These are phyloP conservation scores for Lepus townsendii DNA, from an alignment of 2,797 vertebrate species.

Conservation along the genomic window DNA sequence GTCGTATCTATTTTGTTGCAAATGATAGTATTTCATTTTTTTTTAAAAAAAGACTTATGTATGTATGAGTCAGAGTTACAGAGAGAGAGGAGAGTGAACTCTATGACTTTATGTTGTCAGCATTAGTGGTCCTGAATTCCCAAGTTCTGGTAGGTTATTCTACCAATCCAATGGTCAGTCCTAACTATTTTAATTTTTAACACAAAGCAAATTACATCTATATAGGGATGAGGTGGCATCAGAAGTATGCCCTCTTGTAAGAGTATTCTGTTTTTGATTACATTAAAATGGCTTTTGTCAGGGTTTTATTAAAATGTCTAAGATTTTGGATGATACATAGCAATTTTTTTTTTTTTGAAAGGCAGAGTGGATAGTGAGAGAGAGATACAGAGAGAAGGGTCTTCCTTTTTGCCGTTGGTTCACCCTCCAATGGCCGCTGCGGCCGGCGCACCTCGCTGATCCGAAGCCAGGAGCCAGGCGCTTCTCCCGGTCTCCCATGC, in stretches of 20 bases:
- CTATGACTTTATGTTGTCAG: background rate
- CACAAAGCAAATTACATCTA: background rate
- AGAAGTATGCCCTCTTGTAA: background rate
- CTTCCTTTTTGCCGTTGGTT: too few relatives aligned
- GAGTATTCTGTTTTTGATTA: conserved; percentile 59
- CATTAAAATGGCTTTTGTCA: conserved; percentile 1
- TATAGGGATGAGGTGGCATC: background rate
- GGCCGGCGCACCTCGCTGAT: too few relatives aligned
- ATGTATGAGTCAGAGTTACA: too few relatives aligned
- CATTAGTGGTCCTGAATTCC: background rate
- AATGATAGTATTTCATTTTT: background rate
- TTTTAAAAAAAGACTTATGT: too few relatives aligned
- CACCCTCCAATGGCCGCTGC: too few relatives aligned
- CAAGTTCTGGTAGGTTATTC: background rate
- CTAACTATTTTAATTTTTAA: conserved; percentile 25
- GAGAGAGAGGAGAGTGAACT: background rate
- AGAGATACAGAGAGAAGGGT: too few relatives aligned
- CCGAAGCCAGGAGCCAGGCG: too few relatives aligned
- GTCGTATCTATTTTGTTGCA: too few relatives aligned
- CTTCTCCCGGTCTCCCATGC: too few relatives aligned
- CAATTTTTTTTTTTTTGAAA: background rate
- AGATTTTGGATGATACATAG: conserved; percentile 10
- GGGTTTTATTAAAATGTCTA: conserved; percentile 41
- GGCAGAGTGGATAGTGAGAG: too few relatives aligned
- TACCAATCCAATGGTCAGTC: background rate